Evolutionary conservation across 2,797 vertebrate species (phyloP).

Genomic region (Bufotes viridis): DNA sequence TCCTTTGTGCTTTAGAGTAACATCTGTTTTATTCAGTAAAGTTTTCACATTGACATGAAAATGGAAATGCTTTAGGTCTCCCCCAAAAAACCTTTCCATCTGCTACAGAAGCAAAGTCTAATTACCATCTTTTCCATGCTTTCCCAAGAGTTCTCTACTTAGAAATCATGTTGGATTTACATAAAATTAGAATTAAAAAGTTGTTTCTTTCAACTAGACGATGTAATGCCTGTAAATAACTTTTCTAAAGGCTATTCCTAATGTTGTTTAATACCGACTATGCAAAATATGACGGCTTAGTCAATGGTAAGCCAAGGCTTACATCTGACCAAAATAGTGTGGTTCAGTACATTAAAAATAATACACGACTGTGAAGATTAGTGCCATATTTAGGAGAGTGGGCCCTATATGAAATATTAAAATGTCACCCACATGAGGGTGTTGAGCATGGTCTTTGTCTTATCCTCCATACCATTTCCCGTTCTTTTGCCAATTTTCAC

Average conservation of each 20-base stretch:
- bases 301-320: not conserved
- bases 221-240: not conserved
- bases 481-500: no score
- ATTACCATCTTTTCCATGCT: slow-evolving; percentile 32
- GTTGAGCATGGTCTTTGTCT: no score
- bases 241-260: not conserved
- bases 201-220: slow-evolving; percentile 7
- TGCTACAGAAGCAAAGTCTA: slow-evolving; percentile 45
- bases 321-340: no score
- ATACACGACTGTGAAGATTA: no score
- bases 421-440: no score
- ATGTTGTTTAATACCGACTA: not conserved
- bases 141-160: slow-evolving; percentile 40
- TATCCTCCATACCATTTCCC: no score
- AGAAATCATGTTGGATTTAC: slow-evolving; percentile 43
- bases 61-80: slow-evolving; percentile 36
- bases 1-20: slow-evolving; percentile 35
- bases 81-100: slow-evolving; percentile 44
- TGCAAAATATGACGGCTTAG: not conserved
- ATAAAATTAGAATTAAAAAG: slow-evolving; percentile 46
- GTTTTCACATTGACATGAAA: slow-evolving; percentile 42
- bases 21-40: slow-evolving; percentile 44
- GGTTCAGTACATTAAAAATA: no score
- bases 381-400: not conserved
- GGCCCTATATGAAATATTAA: no score